Conservation (phyloP, 2,888 invertebrate genomes). For the Chirona hameri region DNA sequence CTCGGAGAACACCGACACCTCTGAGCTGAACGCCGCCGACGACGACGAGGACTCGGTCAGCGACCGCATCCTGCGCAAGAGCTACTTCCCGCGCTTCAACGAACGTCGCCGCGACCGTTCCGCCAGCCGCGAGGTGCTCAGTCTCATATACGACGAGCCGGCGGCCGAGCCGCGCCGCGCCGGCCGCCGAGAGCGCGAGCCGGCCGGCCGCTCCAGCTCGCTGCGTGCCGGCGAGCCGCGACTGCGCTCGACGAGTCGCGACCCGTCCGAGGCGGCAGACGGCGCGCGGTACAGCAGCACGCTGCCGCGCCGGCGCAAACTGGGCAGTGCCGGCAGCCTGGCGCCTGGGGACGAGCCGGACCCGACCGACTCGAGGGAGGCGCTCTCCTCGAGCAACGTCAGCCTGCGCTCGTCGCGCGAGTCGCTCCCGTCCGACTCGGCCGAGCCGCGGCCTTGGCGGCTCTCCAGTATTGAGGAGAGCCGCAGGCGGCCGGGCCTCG, state of each 20-base stretch:
- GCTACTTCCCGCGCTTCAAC: conserved; percentile 84
- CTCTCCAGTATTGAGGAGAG: conserved; percentile 12
- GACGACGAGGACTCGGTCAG: conserved; percentile 52
- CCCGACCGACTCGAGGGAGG: background rate
- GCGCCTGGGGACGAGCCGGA: background rate
- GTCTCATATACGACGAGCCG: conserved; percentile 23
- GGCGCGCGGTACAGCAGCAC: background rate
- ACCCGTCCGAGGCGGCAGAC: background rate
- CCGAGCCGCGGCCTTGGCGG: background rate
- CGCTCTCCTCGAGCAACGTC: conserved; percentile 13
- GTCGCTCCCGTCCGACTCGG: conserved; percentile 6
- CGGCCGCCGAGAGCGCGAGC: background rate
- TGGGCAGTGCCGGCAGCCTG: background rate
- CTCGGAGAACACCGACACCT: conserved; percentile 6
- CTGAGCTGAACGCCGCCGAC: background rate
- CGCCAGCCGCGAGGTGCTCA: background rate
- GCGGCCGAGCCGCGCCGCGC: background rate
- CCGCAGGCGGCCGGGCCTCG: background rate
- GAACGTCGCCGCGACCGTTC: conserved; percentile 48
- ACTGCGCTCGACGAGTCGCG: background rate
- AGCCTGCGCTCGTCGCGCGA: conserved; percentile 28
- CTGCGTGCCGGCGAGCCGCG: background rate
- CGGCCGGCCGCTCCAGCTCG: background rate
- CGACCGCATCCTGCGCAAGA: conserved; percentile 80
- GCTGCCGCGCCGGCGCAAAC: background rate